Base-by-base conservation (phyloP, 2,797 vertebrate genomes). In the Chloroceryle inda region DNA sequence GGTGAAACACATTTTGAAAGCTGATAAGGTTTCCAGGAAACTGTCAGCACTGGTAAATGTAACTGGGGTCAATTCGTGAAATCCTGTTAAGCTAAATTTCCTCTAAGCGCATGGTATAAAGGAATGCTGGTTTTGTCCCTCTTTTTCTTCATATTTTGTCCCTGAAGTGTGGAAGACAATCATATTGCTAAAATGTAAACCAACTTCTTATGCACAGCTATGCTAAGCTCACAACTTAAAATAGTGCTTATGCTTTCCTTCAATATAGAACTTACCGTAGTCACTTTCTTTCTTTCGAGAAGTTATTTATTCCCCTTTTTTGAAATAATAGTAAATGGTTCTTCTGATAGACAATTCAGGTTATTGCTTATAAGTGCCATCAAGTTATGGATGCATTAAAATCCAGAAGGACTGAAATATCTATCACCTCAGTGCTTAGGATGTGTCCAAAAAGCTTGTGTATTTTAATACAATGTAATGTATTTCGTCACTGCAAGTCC, bases 401-500 rank as follows among this genome's bases (percentile, higher is more conserved):
- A 79, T 31, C 21, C 67, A 82, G 93, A 61, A 86, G 74, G 91
- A 97, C 95, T 92, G 81, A 97, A 97, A 63, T 76, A 88, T 23
- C 71, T 53, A 24, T 77, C 77, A 71, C 62, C 75, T 94, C 37
- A 53, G 35, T 66, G 71, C 87, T 93, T 95, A 88, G 33, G 67
- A 74, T 66, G 38, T 89, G 85, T 94, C 95, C 76, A 93, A 92
- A 96, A 96, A 88, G 17, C 56, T 95, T 93, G 83, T 27, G 20
- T 73, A 76, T 95, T 95, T 92, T 84, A 88, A 74, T 45, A 68
- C 61, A 27, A 55, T 68, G 22, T 93, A 93, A 96, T 92, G 37
- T 37, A 87, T 92, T 96, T 94, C 97, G 88, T 93, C 96, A 96
- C 73, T 92, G 64, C 73, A 94, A 96, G 95, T 96, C 96, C 97